Percentiles rank a stretch among this genome's conserved stretches.
phyloP scores from a whole-genome alignment of 2,113 vertebrate species.

The Chlamydotis undulata region DNA sequence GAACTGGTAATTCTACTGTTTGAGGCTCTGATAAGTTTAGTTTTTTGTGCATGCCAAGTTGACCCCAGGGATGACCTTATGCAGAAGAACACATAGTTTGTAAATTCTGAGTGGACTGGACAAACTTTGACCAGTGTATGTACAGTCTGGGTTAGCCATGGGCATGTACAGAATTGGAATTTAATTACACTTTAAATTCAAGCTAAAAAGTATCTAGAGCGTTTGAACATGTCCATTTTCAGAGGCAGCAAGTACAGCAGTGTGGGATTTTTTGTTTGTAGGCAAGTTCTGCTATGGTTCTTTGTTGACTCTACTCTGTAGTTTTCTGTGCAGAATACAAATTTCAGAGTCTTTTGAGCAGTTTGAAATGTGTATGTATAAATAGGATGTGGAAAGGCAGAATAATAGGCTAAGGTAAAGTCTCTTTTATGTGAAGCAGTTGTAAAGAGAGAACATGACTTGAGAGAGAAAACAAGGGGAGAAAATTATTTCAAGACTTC shows the following conservation, averaged over 20 bases:
- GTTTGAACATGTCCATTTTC: neutral
- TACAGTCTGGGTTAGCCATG: neutral
- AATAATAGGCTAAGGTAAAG: slow-evolving; percentile 48
- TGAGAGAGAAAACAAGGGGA: slow-evolving; percentile 15
- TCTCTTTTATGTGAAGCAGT: slow-evolving; percentile 35
- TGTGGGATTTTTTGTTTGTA: neutral
- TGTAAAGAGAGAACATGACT: slow-evolving; percentile 15
- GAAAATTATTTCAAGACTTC: slow-evolving; percentile 12
- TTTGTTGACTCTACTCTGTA: slow-evolving; percentile 31
- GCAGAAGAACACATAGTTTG: neutral
- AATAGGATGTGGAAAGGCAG: slow-evolving; percentile 49
- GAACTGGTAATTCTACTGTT: neutral
- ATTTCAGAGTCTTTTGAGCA: slow-evolving; percentile 49
- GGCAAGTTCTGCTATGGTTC: slow-evolving; percentile 18
- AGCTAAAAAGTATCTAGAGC: neutral
- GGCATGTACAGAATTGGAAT: neutral
- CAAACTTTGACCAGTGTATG: neutral
- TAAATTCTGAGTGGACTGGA: neutral
- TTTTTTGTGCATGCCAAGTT: neutral
- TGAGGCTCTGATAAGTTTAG: neutral
- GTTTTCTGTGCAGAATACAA: slow-evolving; percentile 57
- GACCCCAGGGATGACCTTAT: neutral
- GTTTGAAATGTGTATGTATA: slow-evolving; percentile 29
- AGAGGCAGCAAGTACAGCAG: neutral
- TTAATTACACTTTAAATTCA: neutral